These are phyloP conservation scores for Drosophila lacertosa DNA, from an alignment of 1,140 invertebrate genomes.

Conservation along the genomic window DNA sequence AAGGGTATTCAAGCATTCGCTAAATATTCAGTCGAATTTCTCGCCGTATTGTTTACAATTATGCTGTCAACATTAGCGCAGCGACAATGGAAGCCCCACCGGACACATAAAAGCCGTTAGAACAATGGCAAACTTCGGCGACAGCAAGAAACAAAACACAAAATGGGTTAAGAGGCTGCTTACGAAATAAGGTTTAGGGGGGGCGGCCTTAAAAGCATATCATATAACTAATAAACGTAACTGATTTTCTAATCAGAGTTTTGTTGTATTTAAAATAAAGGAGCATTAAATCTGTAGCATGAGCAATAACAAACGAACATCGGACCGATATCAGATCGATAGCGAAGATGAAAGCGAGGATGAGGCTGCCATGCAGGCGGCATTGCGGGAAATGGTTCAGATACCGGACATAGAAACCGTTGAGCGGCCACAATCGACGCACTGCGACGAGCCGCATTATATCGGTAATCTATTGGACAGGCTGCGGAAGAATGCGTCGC, in stretches of 20 bases:
- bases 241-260: slow-evolving; percentile 65
- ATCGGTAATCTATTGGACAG: background rate
- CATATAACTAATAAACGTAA: slow-evolving; percentile 17
- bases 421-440: background rate
- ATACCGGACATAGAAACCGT: slow-evolving; percentile 42
- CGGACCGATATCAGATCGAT: background rate
- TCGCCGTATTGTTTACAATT: slow-evolving; percentile 46
- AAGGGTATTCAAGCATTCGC: slow-evolving; percentile 18
- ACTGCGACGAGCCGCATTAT: background rate
- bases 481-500: background rate
- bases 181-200: too few relatives aligned
- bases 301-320: slow-evolving; percentile 1
- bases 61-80: slow-evolving; percentile 58
- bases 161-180: slow-evolving; percentile 60
- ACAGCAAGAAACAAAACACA: slow-evolving; percentile 25
- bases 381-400: slow-evolving; percentile 49
- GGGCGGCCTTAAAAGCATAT: slow-evolving; percentile 10
- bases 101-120: slow-evolving; percentile 56
- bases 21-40: background rate
- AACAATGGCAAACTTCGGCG: slow-evolving; percentile 40
- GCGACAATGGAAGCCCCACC: slow-evolving; percentile 41
- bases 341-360: slow-evolving; percentile 17
- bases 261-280: slow-evolving; percentile 6
- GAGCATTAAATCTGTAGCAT: slow-evolving; percentile 9
- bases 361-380: slow-evolving; percentile 40